These are phyloP conservation scores for Falco berigora DNA, from an alignment of 2,797 vertebrate genomes.

Conservation along the genomic window DNA sequence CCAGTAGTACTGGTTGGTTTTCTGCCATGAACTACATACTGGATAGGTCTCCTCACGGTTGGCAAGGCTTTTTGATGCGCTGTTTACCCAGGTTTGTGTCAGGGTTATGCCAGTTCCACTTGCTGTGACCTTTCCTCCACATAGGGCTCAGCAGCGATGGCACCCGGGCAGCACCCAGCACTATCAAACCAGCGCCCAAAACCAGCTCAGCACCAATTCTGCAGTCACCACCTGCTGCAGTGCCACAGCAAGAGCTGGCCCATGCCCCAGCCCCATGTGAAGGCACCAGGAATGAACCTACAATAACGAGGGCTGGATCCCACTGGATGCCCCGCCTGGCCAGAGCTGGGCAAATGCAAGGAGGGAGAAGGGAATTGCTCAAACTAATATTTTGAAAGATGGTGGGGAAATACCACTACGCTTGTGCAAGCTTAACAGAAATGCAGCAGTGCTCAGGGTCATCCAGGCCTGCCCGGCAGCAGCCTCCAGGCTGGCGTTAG, in stretches of 20 bases:
- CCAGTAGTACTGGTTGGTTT: not conserved
- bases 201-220: not conserved
- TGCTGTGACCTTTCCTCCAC: not conserved
- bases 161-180: not conserved
- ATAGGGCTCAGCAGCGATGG: not conserved
- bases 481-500: not conserved
- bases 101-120: not conserved
- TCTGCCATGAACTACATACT: not conserved
- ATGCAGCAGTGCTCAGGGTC: not conserved
- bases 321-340: not conserved
- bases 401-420: constrained; percentile 30
- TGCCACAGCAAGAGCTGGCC: not conserved
- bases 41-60: not conserved
- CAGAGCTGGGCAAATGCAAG: not conserved
- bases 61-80: not conserved
- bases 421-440: constrained; percentile 43
- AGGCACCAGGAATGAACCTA: not conserved
- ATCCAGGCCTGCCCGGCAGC: not conserved
- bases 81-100: not conserved
- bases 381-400: constrained; percentile 25
- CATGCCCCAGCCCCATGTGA: not conserved
- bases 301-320: not conserved
- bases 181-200: not conserved
- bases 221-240: not conserved
- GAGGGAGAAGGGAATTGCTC: not conserved